Evolutionary conservation across 2,113 vertebrate species (phyloP).

Genomic region (Nanorana parkeri): DNA sequence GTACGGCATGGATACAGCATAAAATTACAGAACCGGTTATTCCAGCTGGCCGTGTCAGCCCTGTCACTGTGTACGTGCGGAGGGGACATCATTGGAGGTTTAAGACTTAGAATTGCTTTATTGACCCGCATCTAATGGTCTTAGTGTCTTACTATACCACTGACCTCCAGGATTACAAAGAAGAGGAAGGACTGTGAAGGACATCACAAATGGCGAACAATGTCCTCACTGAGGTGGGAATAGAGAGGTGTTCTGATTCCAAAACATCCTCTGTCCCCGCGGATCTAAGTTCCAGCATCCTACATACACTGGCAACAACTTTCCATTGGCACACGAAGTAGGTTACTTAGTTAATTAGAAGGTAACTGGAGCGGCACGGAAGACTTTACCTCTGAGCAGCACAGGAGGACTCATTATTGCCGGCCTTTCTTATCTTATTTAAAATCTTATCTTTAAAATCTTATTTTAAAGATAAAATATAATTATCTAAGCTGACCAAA

Average conservation of each 20-base stretch:
- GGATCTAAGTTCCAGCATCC: not conserved
- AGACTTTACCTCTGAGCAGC: not conserved
- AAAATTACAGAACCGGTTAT: too few species aligned
- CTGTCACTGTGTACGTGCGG: too few species aligned
- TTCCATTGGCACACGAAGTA: slow-evolving; percentile 14
- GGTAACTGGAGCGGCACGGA: slow-evolving; percentile 34
- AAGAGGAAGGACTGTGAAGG: not conserved
- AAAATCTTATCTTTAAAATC: too few species aligned
- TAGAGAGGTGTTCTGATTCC: not conserved
- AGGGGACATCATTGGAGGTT: too few species aligned
- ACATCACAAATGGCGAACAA: not conserved
- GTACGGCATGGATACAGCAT: too few species aligned
- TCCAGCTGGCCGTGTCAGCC: too few species aligned
- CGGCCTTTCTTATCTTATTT: too few species aligned
- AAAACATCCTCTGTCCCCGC: not conserved
- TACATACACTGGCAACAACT: slow-evolving; percentile 18
- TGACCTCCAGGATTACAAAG: not conserved
- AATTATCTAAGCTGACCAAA: too few species aligned
- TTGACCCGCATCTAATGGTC: too few species aligned
- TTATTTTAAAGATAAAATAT: too few species aligned
- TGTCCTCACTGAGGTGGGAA: not conserved
- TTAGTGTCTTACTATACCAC: too few species aligned
- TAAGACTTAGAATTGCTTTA: too few species aligned
- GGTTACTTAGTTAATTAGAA: slow-evolving; percentile 48
- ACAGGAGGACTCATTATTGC: not conserved